Base-by-base conservation (phyloP, 2,797 vertebrate species). In the Dicrostonyx torquatus region DNA sequence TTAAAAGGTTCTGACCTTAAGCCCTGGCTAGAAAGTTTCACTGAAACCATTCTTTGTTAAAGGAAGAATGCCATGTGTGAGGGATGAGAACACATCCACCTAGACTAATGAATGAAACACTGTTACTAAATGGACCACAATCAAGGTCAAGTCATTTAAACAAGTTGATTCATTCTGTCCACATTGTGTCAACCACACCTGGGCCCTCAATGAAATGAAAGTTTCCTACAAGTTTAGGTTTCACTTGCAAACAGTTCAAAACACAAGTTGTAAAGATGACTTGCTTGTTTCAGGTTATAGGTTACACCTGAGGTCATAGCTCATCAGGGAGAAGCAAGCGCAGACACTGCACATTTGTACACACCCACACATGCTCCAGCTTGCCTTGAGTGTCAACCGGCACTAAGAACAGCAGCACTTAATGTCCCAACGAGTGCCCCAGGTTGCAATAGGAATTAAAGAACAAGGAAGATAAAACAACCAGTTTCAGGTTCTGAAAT, bases 11-110 rank as follows among this genome's bases (percentile, higher is more conserved):
- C 96, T 98, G 98, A 97, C 94, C 97, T 97, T 97, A 97, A 97
- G 95, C 97, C 97, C 98, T 80, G 92, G 97, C 96, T 97, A 97
- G 95, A 97, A 97, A 97, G 98, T 98, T 98, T 98, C 98, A 98
- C 97, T 98, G 98, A 98, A 98, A 98, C 98, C 96, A 98, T 94
- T 98, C 95, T 97, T 97, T 96, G 96, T 97, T 97, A 97, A 98
- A 97, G 58, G 95, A 97, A 97, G 96, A 97, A 40, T 97, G 98
- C 98, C 97, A 98, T 95, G 97, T 96, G 97, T 58, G 96, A 96
- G 96, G 97, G 97, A 98, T 94, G 97, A 96, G 93, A 97, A 96
- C 43, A 92, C 94, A 97, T 97, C 97, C 96, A 97, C 93, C 98
- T 97, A 98, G 98, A 98, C 96, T 97, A 95, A 96, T 85, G 90